Evolutionary conservation across 2,888 invertebrate genomes (phyloP).

Genomic region (Ariolimax columbianus): DNA sequence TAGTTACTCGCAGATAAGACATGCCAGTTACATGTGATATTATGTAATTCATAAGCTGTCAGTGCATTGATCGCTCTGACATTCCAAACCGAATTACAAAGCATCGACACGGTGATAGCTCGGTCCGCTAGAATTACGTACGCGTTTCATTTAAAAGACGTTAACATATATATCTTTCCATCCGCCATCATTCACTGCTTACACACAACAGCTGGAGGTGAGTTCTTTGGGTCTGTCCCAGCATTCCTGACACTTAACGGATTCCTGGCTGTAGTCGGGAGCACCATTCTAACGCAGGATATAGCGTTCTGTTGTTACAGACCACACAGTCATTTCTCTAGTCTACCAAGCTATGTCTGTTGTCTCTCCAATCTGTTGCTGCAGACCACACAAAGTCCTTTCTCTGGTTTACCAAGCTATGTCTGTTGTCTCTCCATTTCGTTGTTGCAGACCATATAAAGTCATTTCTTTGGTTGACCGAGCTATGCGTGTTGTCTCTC

Average conservation of each 20-base stretch:
- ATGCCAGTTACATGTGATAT: background rate
- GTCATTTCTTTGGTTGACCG: slow-evolving; percentile 15
- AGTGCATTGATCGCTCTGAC: background rate
- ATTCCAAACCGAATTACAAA: slow-evolving; percentile 7
- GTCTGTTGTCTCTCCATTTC: background rate
- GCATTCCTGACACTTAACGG: background rate
- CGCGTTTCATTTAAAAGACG: background rate
- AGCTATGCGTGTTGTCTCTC: background rate
- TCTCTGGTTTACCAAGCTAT: background rate
- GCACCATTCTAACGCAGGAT: background rate
- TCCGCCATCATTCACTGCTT: slow-evolving; percentile 8
- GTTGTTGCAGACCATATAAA: background rate
- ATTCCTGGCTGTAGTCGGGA: background rate
- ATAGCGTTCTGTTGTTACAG: too few relatives aligned
- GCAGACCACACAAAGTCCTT: background rate
- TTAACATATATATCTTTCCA: slow-evolving; percentile 3
- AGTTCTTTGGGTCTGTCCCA: slow-evolving; percentile 1
- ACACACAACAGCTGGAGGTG: background rate
- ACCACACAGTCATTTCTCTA: slow-evolving; percentile 2
- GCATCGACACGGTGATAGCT: background rate
- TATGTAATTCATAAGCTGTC: slow-evolving; percentile 18
- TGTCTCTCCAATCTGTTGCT: too few relatives aligned
- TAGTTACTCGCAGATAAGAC: background rate
- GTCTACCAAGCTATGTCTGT: background rate
- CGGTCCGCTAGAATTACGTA: background rate